Conservation (phyloP, 1,140 invertebrate genomes). For the Cyphomyrmex costatus region DNA sequence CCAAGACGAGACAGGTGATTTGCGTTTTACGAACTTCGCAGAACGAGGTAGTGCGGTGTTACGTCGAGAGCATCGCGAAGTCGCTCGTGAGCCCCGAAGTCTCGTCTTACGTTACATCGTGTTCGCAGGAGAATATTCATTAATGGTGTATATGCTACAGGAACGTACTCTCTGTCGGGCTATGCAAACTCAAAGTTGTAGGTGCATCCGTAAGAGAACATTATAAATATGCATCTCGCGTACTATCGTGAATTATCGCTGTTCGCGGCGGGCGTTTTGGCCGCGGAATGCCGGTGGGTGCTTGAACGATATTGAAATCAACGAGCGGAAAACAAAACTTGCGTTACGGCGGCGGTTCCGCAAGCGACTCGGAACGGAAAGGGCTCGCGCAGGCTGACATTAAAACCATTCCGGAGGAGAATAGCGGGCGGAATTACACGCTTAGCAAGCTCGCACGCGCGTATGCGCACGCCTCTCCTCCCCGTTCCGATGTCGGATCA, state of each 20-base stretch:
- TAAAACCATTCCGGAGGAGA: conserved; percentile 29
- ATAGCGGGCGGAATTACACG: not conserved
- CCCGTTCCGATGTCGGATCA: not conserved
- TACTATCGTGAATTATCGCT: conserved; percentile 63
- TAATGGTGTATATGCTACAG: conserved; percentile 55
- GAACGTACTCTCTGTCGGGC: conserved; percentile 53
- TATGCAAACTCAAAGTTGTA: conserved; percentile 62
- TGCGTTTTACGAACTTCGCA: conserved; percentile 55
- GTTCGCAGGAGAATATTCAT: conserved; percentile 64
- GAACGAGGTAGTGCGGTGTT: conserved; percentile 16
- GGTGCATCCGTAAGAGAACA: conserved; percentile 62
- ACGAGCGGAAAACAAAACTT: conserved; percentile 68
- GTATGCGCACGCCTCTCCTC: not conserved
- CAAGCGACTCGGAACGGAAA: conserved; percentile 39
- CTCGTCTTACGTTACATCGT: conserved; percentile 62
- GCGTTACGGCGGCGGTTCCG: not conserved
- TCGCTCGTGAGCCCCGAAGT: conserved; percentile 48
- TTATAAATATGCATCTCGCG: conserved; percentile 62
- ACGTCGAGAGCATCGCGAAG: conserved; percentile 40
- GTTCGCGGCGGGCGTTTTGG: not conserved
- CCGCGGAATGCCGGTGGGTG: conserved; percentile 27
- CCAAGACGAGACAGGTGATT: conserved; percentile 28
- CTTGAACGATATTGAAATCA: conserved; percentile 77
- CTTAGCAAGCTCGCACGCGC: not conserved
- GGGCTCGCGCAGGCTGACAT: conserved; percentile 18